phyloP scores from a whole-genome alignment of 1,140 invertebrate species.

The Plutomurus gul region DNA sequence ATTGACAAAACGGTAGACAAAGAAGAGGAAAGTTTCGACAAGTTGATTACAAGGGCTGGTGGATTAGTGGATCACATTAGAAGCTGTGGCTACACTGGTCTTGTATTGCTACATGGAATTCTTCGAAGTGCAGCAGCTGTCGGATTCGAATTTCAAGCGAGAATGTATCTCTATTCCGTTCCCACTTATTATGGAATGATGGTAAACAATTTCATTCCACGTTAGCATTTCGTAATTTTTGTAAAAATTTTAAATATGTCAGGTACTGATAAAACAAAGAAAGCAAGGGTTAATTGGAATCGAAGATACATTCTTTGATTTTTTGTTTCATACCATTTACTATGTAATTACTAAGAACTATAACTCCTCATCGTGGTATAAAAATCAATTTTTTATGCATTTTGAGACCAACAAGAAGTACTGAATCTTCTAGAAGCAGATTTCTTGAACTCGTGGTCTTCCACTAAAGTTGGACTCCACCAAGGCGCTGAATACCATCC shows the following conservation, averaged over 20 bases:
- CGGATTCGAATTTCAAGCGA: not conserved
- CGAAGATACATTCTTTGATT: too few relatives aligned
- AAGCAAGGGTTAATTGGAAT: too few relatives aligned
- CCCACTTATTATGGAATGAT: constrained; percentile 45
- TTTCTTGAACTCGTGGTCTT: not conserved
- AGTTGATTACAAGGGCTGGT: not conserved
- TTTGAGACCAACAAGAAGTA: not conserved
- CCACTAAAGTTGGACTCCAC: not conserved
- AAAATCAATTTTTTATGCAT: too few relatives aligned
- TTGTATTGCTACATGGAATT: constrained; percentile 37
- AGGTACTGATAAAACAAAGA: too few relatives aligned
- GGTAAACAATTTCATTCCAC: not conserved
- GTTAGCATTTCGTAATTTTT: too few relatives aligned
- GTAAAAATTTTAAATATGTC: too few relatives aligned
- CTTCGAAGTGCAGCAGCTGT: not conserved
- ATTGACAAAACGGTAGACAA: not conserved
- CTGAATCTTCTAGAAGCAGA: not conserved
- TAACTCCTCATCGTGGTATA: too few relatives aligned
- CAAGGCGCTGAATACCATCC: constrained; percentile 1
- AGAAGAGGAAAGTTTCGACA: not conserved
- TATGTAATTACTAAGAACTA: too few relatives aligned
- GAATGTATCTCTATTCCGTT: constrained; percentile 1
- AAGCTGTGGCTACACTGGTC: constrained; percentile 38
- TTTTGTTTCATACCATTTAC: too few relatives aligned
- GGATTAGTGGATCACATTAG: not conserved